These are phyloP conservation scores for Siphamia tubifer DNA, from an alignment of 2,113 vertebrate genomes.

Conservation along the genomic window DNA sequence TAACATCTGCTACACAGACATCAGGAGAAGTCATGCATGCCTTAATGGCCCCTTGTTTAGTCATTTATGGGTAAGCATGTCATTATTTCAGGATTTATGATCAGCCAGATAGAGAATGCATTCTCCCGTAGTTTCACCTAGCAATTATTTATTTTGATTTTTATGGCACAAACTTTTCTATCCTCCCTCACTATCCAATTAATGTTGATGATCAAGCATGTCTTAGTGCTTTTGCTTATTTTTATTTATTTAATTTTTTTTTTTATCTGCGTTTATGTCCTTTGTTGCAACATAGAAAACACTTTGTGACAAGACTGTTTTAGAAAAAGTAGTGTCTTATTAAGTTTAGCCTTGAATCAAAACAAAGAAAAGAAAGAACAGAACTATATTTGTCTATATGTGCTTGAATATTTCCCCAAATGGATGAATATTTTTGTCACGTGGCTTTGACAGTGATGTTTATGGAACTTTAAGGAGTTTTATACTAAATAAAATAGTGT, in stretches of 20 bases:
- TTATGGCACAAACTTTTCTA: conserved; percentile 73
- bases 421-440: too few relatives aligned
- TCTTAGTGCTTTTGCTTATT: conserved; percentile 53
- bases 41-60: conserved; percentile 80
- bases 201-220: conserved; percentile 72
- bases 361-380: neutral
- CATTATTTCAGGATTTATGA: conserved; percentile 77
- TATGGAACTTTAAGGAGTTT: too few relatives aligned
- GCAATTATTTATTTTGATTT: conserved; percentile 78
- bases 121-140: conserved; percentile 73
- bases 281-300: conserved; percentile 27
- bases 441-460: too few relatives aligned
- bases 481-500: too few relatives aligned
- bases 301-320: conserved; percentile 24
- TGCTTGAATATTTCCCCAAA: neutral
- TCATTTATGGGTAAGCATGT: conserved; percentile 80
- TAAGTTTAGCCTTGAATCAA: neutral
- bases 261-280: conserved; percentile 50
- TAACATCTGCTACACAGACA: conserved; percentile 78
- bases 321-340: neutral
- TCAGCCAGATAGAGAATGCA: conserved; percentile 53
- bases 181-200: conserved; percentile 75
- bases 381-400: neutral
- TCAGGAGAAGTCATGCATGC: conserved; percentile 79
- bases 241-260: too few relatives aligned